A percentile compares a stretch with the other conserved stretches of the same genome.
Conservation (phyloP, 2,113 vertebrate species). For the Baryphthengus martii region DNA sequence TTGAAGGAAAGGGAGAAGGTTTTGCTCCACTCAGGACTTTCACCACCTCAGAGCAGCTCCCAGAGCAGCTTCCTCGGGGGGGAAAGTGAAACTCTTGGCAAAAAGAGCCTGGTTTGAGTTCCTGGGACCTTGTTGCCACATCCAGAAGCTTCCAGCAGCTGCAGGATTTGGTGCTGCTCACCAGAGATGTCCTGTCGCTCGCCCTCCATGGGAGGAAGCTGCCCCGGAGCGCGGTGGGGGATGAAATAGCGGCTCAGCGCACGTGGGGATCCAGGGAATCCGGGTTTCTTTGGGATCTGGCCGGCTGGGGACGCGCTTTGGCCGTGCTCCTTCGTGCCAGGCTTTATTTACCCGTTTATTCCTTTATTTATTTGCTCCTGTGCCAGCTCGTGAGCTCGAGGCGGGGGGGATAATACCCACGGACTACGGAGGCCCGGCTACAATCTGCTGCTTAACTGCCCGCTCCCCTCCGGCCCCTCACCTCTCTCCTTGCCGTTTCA, state of each 20-base stretch:
- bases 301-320: background rate
- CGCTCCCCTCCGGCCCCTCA: background rate
- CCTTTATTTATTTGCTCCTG: too few relatives aligned
- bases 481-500: conserved; percentile 65
- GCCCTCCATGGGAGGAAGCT: background rate
- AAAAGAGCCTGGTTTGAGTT: background rate
- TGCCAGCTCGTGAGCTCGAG: accelerated
- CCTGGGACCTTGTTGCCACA: background rate
- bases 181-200: background rate
- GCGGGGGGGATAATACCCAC: accelerated
- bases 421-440: accelerated
- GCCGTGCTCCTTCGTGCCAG: accelerated
- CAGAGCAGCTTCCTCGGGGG: too few relatives aligned
- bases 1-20: background rate
- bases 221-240: accelerated
- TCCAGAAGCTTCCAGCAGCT: background rate
- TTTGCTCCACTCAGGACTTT: accelerated
- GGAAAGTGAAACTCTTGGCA: background rate
- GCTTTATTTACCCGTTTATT: background rate
- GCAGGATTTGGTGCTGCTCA: background rate
- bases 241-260: background rate
- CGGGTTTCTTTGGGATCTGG: background rate
- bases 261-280: accelerated
- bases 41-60: background rate
- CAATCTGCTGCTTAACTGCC: accelerated